These are phyloP conservation scores for Neodiprion fabricii DNA, from an alignment of 1,140 invertebrate genomes.

Conservation along the genomic window DNA sequence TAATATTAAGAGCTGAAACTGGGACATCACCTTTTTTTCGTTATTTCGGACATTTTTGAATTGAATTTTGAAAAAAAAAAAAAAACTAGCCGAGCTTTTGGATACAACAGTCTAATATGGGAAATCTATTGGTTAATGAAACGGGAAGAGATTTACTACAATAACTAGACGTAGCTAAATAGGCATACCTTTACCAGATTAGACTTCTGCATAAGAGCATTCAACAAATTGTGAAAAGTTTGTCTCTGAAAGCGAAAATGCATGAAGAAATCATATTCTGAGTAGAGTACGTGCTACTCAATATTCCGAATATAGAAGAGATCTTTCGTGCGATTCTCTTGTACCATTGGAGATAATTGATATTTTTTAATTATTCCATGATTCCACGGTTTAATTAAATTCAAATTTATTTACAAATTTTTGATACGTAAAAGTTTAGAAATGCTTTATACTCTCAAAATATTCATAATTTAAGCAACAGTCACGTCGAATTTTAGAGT, in stretches of 20 bases:
- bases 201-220: not conserved
- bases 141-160: too few species aligned
- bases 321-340: not conserved
- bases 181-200: not conserved
- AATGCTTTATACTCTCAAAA: too few species aligned
- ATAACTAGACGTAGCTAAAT: not conserved
- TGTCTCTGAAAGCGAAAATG: not conserved
- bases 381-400: not conserved
- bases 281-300: not conserved
- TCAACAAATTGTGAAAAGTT: not conserved
- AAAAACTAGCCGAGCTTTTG: too few species aligned
- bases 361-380: not conserved
- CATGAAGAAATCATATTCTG: not conserved
- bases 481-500: too few species aligned
- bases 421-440: too few species aligned
- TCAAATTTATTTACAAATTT: not conserved
- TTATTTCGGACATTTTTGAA: too few species aligned
- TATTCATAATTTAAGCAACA: too few species aligned
- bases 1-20: too few species aligned
- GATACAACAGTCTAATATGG: too few species aligned
- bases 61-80: too few species aligned
- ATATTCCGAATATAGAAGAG: not conserved
- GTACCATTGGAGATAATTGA: not conserved
- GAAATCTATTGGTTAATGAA: too few species aligned
- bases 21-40: too few species aligned